These are phyloP conservation scores for Danio aesculapii DNA, from an alignment of 2,797 vertebrate species.

Conservation along the genomic window DNA sequence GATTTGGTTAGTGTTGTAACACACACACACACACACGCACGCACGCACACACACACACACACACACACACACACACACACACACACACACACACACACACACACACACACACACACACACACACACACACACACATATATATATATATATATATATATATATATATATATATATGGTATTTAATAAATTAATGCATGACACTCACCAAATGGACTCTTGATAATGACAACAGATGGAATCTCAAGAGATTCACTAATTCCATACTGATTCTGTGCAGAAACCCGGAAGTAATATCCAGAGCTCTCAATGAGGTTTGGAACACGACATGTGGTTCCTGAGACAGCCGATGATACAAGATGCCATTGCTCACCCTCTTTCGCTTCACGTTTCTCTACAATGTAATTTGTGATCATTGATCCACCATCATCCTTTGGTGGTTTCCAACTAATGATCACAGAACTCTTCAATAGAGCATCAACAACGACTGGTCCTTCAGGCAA, in stretches of 20 bases:
- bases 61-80: too few relatives aligned
- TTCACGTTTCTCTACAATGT: constrained; percentile 95
- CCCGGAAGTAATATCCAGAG: constrained; percentile 98
- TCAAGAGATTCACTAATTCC: constrained; percentile 95
- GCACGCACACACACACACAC: too few relatives aligned
- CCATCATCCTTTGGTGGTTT: constrained; percentile 94
- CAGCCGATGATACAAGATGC: constrained; percentile 93
- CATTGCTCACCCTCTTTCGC: constrained; percentile 96
- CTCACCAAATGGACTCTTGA: constrained; percentile 97
- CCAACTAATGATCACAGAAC: constrained; percentile 95
- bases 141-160: too few relatives aligned
- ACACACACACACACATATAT: neutral
- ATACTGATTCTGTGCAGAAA: constrained; percentile 95
- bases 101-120: neutral
- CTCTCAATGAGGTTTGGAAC: constrained; percentile 92
- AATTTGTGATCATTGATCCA: constrained; percentile 95
- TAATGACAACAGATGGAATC: constrained; percentile 89
- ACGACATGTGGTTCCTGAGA: constrained; percentile 92
- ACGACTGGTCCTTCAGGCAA: constrained; percentile 91
- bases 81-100: neutral
- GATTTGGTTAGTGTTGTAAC: neutral
- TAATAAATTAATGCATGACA: constrained; percentile 13
- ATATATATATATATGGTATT: neutral
- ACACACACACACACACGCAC: neutral
- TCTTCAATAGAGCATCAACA: constrained; percentile 93